phyloP scores from a whole-genome alignment of 2,113 vertebrate genomes.

The Saccopteryx leptura region DNA sequence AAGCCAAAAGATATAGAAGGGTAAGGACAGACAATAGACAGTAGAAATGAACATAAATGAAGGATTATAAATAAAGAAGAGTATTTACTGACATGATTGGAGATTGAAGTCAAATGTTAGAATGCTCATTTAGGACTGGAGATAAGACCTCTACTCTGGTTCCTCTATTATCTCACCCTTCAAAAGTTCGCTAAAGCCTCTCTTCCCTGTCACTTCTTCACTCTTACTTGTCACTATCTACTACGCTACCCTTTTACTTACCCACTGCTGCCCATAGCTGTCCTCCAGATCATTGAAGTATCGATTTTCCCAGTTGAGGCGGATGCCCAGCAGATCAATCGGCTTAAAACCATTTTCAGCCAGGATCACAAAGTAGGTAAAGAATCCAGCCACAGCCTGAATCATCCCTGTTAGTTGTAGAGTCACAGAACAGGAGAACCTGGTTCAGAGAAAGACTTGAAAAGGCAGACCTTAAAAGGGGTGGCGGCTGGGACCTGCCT shows the following conservation, averaged over 20 bases:
- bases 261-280: slow-evolving; percentile 96
- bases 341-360: slow-evolving; percentile 81
- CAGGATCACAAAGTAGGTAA: slow-evolving; percentile 81
- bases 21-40: background rate
- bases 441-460: background rate
- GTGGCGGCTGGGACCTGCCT: background rate
- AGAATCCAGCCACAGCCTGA: slow-evolving; percentile 90
- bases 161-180: background rate
- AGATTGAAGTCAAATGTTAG: background rate
- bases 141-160: background rate
- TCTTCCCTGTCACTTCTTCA: background rate
- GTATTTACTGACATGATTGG: background rate
- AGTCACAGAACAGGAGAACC: background rate
- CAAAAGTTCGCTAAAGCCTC: background rate
- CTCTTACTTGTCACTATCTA: background rate
- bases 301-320: slow-evolving; percentile 57
- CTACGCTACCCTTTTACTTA: slow-evolving; percentile 81
- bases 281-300: slow-evolving; percentile 88
- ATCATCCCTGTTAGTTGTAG: slow-evolving; percentile 90
- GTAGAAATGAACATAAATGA: background rate
- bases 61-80: background rate
- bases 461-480: background rate
- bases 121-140: background rate
- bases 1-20: background rate
- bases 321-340: slow-evolving; percentile 67